phyloP scores from a whole-genome alignment of 1,140 invertebrate species.

The Drosophila biarmipes region DNA sequence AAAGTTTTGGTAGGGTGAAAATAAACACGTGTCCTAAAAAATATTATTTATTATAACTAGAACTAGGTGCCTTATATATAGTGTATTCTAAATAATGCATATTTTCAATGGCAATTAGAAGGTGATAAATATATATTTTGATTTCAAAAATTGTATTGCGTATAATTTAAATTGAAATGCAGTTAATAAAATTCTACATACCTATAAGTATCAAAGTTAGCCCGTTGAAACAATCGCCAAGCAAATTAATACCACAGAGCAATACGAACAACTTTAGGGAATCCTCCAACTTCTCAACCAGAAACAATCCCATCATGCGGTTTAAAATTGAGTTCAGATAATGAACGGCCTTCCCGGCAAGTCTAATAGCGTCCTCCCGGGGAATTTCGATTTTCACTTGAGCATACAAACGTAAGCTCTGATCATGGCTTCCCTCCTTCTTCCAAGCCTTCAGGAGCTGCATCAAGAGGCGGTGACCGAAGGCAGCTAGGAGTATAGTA shows the following conservation, averaged over 20 bases:
- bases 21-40: slow-evolving; percentile 22
- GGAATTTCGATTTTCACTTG: slow-evolving; percentile 43
- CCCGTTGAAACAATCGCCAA: slow-evolving; percentile 61
- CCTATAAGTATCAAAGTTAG: slow-evolving; percentile 53
- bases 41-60: too few relatives aligned
- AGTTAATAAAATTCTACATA: too few relatives aligned
- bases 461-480: slow-evolving; percentile 31
- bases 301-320: slow-evolving; percentile 25
- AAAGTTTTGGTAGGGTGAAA: slow-evolving; percentile 64
- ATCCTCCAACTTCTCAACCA: slow-evolving; percentile 53
- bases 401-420: slow-evolving; percentile 11
- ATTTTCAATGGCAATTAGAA: too few relatives aligned
- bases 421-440: slow-evolving; percentile 19
- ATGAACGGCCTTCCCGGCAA: slow-evolving; percentile 30
- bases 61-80: too few relatives aligned
- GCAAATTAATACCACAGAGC: slow-evolving; percentile 45
- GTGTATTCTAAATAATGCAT: too few relatives aligned
- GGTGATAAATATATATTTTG: too few relatives aligned
- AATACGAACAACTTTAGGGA: slow-evolving; percentile 46
- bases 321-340: slow-evolving; percentile 33
- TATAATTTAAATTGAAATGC: neutral
- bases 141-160: neutral
- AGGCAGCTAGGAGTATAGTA: slow-evolving; percentile 21
- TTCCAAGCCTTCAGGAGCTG: slow-evolving; percentile 23
- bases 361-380: slow-evolving; percentile 26